Evolutionary conservation across 2,797 vertebrate species (phyloP).

Genomic region (Gobio occitaniae): DNA sequence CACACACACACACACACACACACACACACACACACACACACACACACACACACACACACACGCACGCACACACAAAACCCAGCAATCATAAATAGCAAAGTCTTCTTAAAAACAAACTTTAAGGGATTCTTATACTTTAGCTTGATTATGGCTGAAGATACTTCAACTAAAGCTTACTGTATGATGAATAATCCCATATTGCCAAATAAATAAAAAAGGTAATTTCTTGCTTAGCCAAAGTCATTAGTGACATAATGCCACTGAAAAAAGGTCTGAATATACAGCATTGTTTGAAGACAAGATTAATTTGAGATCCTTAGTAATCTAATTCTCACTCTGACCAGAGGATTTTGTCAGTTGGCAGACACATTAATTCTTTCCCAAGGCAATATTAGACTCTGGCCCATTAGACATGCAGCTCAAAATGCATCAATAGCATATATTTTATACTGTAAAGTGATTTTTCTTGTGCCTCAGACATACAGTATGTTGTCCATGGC

Average conservation of each 20-base stretch:
- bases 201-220: constrained; percentile 14
- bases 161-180: background rate
- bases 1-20: too few relatives aligned
- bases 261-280: constrained; percentile 12
- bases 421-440: constrained; percentile 13
- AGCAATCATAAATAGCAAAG: background rate
- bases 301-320: constrained; percentile 14
- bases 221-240: background rate
- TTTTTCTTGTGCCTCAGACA: background rate
- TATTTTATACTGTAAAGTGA: constrained; percentile 20
- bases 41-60: too few relatives aligned
- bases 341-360: constrained; percentile 39
- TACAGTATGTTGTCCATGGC: constrained; percentile 18
- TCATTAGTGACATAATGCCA: background rate
- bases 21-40: too few relatives aligned
- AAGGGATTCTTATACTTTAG: constrained; percentile 1
- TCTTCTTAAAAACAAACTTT: background rate
- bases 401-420: constrained; percentile 23
- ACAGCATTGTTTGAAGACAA: background rate
- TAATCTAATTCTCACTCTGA: constrained; percentile 35
- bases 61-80: too few relatives aligned
- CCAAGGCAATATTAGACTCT: constrained; percentile 16
- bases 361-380: constrained; percentile 14
- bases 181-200: constrained; percentile 6
- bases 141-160: background rate